A percentile compares a stretch with the other conserved stretches of the same genome.
These are phyloP conservation scores for Bibio marci DNA, from an alignment of 2,888 invertebrate genomes.

Conservation along the genomic window DNA sequence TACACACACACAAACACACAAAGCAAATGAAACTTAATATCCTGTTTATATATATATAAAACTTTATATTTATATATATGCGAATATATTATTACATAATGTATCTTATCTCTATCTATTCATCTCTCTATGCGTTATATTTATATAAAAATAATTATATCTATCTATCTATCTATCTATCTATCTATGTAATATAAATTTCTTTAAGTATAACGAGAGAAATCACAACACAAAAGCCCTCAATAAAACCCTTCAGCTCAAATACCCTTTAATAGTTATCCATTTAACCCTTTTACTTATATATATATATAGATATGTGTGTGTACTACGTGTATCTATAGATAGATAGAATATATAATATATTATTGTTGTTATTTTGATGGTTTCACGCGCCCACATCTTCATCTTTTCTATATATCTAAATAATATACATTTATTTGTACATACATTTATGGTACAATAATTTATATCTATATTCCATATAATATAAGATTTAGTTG, in stretches of 20 bases:
- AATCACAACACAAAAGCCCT: slow-evolving; percentile 4
- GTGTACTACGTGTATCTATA: not conserved
- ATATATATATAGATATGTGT: not conserved
- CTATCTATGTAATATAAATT: no score
- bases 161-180: not conserved
- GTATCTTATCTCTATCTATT: not conserved
- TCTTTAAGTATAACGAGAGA: not conserved
- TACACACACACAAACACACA: not conserved
- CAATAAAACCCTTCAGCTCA: slow-evolving; percentile 4
- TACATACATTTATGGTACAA: no score
- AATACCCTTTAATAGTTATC: slow-evolving; percentile 4
- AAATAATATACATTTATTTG: no score
- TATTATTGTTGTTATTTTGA: slow-evolving; percentile 3
- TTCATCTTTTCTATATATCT: not conserved
- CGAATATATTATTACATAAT: no score
- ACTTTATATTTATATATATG: no score
- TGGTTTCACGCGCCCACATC: slow-evolving; percentile 4
- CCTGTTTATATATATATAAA: slow-evolving; percentile 2
- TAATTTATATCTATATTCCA: no score
- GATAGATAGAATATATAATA: not conserved
- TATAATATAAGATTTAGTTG: slow-evolving; percentile 1
- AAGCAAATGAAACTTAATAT: slow-evolving; percentile 2
- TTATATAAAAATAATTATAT: no score
- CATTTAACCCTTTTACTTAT: slow-evolving; percentile 3
- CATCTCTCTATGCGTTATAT: no score